These are phyloP conservation scores for Syrphus vitripennis DNA, from an alignment of 2,888 invertebrate species.

Conservation along the genomic window DNA sequence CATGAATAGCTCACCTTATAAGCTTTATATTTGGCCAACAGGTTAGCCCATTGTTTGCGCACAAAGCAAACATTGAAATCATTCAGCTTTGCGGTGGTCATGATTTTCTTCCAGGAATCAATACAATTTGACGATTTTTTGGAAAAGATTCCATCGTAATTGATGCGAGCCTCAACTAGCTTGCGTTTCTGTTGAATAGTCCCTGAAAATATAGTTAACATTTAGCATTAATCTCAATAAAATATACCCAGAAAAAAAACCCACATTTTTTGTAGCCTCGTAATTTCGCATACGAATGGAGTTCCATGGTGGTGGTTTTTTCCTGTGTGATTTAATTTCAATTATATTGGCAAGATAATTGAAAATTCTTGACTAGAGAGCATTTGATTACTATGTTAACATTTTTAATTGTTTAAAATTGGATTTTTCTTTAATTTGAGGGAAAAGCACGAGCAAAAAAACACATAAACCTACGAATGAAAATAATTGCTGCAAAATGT, in stretches of 20 bases:
- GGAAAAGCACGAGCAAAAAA: slow-evolving; percentile 12
- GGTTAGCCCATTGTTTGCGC: slow-evolving; percentile 78
- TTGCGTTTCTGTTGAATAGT: slow-evolving; percentile 77
- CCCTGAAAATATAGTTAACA: slow-evolving; percentile 73
- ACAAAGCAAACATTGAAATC: slow-evolving; percentile 77
- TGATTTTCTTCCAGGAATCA: slow-evolving; percentile 78
- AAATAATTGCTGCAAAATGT: slow-evolving; percentile 2
- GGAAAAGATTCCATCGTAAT: slow-evolving; percentile 76
- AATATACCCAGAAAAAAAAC: slow-evolving; percentile 41
- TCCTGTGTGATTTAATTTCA: neutral
- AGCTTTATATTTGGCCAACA: slow-evolving; percentile 77
- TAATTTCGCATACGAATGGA: slow-evolving; percentile 78
- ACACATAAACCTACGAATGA: slow-evolving; percentile 3
- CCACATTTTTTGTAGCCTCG: slow-evolving; percentile 77
- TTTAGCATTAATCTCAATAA: neutral
- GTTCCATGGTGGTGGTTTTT: slow-evolving; percentile 74
- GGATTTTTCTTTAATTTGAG: neutral
- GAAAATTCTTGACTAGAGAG: neutral
- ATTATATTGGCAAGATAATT: neutral
- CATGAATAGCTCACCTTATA: slow-evolving; percentile 75
- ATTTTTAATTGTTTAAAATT: slow-evolving; percentile 3
- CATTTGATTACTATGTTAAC: neutral
- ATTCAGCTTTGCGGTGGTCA: slow-evolving; percentile 75
- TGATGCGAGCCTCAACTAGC: slow-evolving; percentile 77
- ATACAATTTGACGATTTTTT: slow-evolving; percentile 75